Evolutionary conservation across 1,140 invertebrate species (phyloP).

Genomic region (Cydia fagiglandana): DNA sequence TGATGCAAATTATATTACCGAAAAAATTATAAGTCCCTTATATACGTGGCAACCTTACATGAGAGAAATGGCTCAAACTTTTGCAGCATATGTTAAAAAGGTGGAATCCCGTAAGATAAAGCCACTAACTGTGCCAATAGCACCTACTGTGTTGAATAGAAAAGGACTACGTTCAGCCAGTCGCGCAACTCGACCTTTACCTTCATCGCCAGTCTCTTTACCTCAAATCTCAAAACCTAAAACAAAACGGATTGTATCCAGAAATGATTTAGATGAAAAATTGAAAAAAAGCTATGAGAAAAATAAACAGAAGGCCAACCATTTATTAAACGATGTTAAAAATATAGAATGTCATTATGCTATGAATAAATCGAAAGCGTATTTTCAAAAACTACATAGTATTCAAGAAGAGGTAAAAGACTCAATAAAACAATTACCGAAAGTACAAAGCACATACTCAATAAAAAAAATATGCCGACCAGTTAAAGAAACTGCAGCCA

Average conservation of each 20-base stretch:
- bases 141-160: conserved; percentile 60
- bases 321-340: conserved; percentile 69
- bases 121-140: conserved; percentile 62
- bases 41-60: conserved; percentile 69
- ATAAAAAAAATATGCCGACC: conserved; percentile 42
- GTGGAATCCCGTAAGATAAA: conserved; percentile 60
- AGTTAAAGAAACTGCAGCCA: conserved; percentile 74
- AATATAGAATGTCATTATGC: conserved; percentile 56
- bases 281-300: conserved; percentile 59
- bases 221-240: conserved; percentile 56
- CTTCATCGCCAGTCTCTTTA: conserved; percentile 47
- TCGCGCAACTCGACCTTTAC: conserved; percentile 18
- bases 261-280: conserved; percentile 63
- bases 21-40: conserved; percentile 72
- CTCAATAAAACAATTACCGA: conserved; percentile 43
- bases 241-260: conserved; percentile 65
- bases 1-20: conserved; percentile 75
- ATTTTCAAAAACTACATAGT: conserved; percentile 48
- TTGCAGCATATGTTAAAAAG: conserved; percentile 64
- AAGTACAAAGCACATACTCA: conserved; percentile 39
- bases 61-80: conserved; percentile 66
- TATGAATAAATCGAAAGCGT: conserved; percentile 56
- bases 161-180: conserved; percentile 48
- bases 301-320: conserved; percentile 72
- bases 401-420: conserved; percentile 53